These are phyloP conservation scores for Lasioglossum albipes DNA, from an alignment of 1,140 invertebrate genomes.

Conservation along the genomic window DNA sequence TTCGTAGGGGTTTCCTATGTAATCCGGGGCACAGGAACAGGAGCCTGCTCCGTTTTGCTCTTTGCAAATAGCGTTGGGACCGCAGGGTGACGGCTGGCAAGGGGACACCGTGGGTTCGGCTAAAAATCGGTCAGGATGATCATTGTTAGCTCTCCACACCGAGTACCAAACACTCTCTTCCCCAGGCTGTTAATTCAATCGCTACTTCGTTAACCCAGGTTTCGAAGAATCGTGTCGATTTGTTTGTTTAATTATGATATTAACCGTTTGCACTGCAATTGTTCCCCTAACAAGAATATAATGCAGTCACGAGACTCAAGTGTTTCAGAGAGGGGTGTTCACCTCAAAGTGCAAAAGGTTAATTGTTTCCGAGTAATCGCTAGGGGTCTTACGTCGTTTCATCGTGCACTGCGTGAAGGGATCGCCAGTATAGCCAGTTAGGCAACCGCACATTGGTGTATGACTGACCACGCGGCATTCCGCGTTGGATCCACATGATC, in stretches of 20 bases:
- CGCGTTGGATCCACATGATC: constrained; percentile 85
- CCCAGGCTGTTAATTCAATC: constrained; percentile 18
- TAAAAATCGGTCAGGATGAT: constrained; percentile 14
- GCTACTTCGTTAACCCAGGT: background rate
- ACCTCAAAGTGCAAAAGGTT: too few species aligned
- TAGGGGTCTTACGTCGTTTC: constrained; percentile 74
- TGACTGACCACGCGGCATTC: constrained; percentile 89
- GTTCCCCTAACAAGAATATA: too few species aligned
- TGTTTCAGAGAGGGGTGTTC: too few species aligned
- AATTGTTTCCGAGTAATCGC: background rate
- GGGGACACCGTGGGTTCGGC: constrained; percentile 81
- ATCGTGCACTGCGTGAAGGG: constrained; percentile 81
- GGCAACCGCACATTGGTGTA: constrained; percentile 86
- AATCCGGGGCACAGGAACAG: constrained; percentile 86
- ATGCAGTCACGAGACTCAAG: too few species aligned
- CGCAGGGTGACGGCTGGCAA: constrained; percentile 89
- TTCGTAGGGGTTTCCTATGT: constrained; percentile 86
- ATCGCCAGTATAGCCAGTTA: constrained; percentile 83
- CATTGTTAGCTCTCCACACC: background rate
- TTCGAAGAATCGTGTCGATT: too few species aligned
- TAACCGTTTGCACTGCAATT: too few species aligned
- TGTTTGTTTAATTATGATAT: too few species aligned
- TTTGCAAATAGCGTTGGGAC: constrained; percentile 81
- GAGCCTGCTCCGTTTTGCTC: constrained; percentile 77
- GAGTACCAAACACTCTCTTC: constrained; percentile 45